These are phyloP conservation scores for Amblyopsis hoosieri DNA, from an alignment of 2,797 vertebrate genomes.

Conservation along the genomic window DNA sequence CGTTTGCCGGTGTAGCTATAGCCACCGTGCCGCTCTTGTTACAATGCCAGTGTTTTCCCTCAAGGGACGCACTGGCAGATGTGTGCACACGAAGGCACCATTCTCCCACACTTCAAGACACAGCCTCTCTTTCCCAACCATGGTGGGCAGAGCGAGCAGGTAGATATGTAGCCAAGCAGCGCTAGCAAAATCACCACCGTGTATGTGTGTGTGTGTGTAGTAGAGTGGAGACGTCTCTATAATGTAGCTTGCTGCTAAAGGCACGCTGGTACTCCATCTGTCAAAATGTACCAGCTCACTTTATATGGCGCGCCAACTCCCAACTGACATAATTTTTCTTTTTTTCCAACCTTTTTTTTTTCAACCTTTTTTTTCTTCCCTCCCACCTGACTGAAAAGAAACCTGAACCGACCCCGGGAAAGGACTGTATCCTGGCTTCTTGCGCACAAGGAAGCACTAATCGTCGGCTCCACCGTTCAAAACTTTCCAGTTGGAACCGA, in stretches of 20 bases:
- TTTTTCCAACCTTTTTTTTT: conserved; percentile 3
- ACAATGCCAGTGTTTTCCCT: background rate
- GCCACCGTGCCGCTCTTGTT: background rate
- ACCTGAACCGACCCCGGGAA: conserved; percentile 4
- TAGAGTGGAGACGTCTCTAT: conserved; percentile 8
- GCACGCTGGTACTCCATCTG: conserved; percentile 56
- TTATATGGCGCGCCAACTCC: conserved; percentile 32
- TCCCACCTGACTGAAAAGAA: conserved; percentile 8
- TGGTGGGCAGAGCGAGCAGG: background rate
- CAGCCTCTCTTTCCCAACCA: conserved; percentile 27
- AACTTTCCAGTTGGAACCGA: conserved; percentile 42
- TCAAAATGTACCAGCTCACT: conserved; percentile 49
- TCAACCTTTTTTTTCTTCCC: conserved; percentile 6
- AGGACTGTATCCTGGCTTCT: background rate
- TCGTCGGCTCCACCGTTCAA: conserved; percentile 38
- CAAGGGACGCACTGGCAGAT: background rate
- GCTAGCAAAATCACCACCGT: conserved; percentile 16
- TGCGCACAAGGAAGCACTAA: conserved; percentile 38
- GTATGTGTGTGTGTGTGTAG: conserved; percentile 22
- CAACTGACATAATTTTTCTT: background rate
- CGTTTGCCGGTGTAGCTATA: background rate
- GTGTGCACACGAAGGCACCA: background rate
- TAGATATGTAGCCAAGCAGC: conserved; percentile 19
- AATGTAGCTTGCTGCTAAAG: conserved; percentile 45
- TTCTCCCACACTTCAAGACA: background rate